These are phyloP conservation scores for Epinotia brunnichana DNA, from an alignment of 2,888 invertebrate genomes.

Conservation along the genomic window DNA sequence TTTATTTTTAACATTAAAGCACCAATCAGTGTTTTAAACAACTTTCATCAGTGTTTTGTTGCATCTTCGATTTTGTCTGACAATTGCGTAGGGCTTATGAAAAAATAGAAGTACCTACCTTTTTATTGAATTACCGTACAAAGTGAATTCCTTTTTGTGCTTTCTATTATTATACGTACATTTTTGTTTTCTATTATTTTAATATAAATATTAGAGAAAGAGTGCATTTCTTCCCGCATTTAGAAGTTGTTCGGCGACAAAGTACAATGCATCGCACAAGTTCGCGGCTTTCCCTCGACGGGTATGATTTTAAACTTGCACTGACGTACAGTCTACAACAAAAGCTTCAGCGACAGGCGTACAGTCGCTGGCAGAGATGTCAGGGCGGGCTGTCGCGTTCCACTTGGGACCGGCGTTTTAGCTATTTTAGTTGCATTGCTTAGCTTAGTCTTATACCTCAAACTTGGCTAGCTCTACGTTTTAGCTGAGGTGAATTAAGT, in stretches of 20 bases:
- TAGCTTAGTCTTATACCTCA: neutral
- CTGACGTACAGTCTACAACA: conserved; percentile 43
- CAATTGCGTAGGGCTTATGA: too few relatives aligned
- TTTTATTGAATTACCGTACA: too few relatives aligned
- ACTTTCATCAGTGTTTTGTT: too few relatives aligned
- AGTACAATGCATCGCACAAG: conserved; percentile 5
- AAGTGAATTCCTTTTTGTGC: too few relatives aligned
- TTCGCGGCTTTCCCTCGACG: neutral
- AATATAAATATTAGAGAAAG: neutral
- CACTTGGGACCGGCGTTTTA: neutral
- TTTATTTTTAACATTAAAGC: too few relatives aligned
- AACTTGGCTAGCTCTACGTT: neutral
- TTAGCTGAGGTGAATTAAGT: neutral
- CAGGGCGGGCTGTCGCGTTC: conserved; percentile 34
- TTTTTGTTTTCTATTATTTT: too few relatives aligned
- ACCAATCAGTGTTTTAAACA: too few relatives aligned
- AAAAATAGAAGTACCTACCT: too few relatives aligned
- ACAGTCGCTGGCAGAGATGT: conserved; percentile 40
- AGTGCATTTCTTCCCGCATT: neutral
- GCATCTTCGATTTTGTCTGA: too few relatives aligned
- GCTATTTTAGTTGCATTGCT: neutral
- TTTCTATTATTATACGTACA: too few relatives aligned
- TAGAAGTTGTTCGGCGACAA: neutral
- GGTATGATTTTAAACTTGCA: conserved; percentile 17
- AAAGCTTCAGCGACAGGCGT: conserved; percentile 41